Conservation (phyloP, 2,888 invertebrate genomes). For the Drosophila tripunctata region DNA sequence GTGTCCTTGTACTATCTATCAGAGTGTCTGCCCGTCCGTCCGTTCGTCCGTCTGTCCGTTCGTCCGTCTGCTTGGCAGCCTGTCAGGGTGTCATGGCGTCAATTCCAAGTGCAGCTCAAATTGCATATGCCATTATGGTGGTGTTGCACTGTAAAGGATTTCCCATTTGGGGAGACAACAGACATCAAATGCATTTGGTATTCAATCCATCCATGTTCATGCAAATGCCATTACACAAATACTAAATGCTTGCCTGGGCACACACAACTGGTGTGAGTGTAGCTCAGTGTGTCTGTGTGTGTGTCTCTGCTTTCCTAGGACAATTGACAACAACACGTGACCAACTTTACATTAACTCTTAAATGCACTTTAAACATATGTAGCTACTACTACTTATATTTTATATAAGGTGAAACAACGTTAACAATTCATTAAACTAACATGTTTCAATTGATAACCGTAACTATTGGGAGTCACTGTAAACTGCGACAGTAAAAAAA, state of each 20-base stretch:
- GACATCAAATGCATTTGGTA: conserved; percentile 26
- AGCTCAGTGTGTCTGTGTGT: neutral
- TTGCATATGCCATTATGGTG: conserved; percentile 25
- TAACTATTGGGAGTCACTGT: neutral
- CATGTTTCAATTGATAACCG: conserved; percentile 4
- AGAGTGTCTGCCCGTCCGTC: neutral
- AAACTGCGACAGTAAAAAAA: neutral
- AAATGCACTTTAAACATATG: conserved; percentile 34
- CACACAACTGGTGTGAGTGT: too few relatives aligned
- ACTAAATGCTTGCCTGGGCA: conserved; percentile 23
- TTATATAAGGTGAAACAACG: neutral
- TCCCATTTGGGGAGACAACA: conserved; percentile 20
- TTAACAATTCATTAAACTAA: neutral
- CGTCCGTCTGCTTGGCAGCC: neutral
- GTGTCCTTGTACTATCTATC: conserved; percentile 6
- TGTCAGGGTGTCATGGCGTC: conserved; percentile 14
- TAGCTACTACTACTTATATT: neutral
- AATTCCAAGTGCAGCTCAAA: conserved; percentile 39
- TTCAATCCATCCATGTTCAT: conserved; percentile 11
- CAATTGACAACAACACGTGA: conserved; percentile 34
- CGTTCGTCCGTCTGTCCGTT: too few relatives aligned
- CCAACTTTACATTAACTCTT: conserved; percentile 10
- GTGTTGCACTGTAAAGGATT: conserved; percentile 21
- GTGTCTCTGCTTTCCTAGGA: neutral
- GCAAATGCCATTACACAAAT: conserved; percentile 24